Evolutionary conservation across 2,797 vertebrate genomes (phyloP), one percentile per base, ranked within the genome.

Genomic region (Hypotaenidia philippensis): DNA sequence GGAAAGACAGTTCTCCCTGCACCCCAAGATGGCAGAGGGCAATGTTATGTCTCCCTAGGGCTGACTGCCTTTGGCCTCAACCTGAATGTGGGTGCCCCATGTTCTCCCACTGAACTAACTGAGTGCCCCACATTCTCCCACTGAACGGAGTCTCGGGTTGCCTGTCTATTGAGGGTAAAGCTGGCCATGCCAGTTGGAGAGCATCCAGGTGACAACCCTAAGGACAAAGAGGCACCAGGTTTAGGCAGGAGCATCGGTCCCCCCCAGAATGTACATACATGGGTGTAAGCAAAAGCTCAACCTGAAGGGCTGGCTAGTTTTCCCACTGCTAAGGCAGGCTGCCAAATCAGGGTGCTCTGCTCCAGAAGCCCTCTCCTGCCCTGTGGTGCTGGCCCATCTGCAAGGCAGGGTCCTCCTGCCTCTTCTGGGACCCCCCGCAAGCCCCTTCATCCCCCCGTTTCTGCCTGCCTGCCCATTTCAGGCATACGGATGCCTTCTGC

Each of bases 1-100:
- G 25, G 29, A 78, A 68, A 83, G 34, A 45, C 59, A 31, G 38
- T 69, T 90, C 50, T 88, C 27, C 45, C 0, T 0, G 69, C 45
- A 31, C 6, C 4, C 26, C 0, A 0, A 49, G 53, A 45, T 10
- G 34, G 49, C 0, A 0, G 32, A 79, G 41, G 9, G 13, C 36
- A 60, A 71, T 38, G 53, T 5, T 34, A 32, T 40, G 65, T 6
- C 69, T 80, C 60, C 45, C 31, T 17, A 27, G 65, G 60, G 40
- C 49, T 38, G 79, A 53, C 32, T 40, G 52, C 23, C 66, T 74
- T 45, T 16, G 34, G 29, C 56, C 29, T 45, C 74, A n/a, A 60
- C 66, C 29, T 27, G 14, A 11, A 2, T 11, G 29, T 5, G 32
- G 26, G n/a, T 69, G 57, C 13, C 65, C 45, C 52, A 1, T 0